These are phyloP conservation scores for Stylophora pistillata DNA, from an alignment of 64 coral and sea anemone species.

Conservation along the genomic window DNA sequence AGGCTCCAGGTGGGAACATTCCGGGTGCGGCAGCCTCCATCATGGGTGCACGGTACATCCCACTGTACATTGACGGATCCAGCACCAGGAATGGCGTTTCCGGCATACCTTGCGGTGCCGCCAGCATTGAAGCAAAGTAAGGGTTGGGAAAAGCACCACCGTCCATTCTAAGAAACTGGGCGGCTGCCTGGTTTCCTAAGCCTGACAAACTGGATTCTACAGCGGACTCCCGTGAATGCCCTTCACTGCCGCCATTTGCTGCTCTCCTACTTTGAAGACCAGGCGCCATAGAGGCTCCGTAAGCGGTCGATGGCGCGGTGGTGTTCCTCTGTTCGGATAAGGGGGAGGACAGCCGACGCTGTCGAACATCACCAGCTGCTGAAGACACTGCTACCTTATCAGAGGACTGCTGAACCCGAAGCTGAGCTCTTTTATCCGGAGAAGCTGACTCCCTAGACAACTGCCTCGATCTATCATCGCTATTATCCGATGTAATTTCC, in stretches of 20 bases:
- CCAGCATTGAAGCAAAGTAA: constrained; percentile 6
- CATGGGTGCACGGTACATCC: constrained; percentile 52
- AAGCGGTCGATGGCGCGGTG: background rate
- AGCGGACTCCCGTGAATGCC: background rate
- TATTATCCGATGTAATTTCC: constrained; percentile 57
- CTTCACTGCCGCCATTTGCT: background rate
- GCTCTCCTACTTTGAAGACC: constrained; percentile 19
- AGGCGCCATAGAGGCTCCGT: background rate
- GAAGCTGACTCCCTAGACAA: background rate
- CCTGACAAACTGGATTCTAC: constrained; percentile 2
- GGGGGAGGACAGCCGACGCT: constrained; percentile 26
- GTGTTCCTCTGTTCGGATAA: constrained; percentile 14
- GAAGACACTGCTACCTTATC: background rate
- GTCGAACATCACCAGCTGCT: constrained; percentile 13
- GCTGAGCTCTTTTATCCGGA: constrained; percentile 18
- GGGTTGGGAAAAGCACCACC: constrained; percentile 19
- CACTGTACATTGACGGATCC: constrained; percentile 36
- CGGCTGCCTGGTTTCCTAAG: background rate
- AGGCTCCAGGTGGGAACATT: constrained; percentile 17
- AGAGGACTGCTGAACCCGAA: constrained; percentile 12
- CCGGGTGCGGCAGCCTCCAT: constrained; percentile 55
- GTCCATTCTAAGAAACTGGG: constrained; percentile 38
- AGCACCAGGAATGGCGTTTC: constrained; percentile 35
- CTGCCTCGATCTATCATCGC: constrained; percentile 26
- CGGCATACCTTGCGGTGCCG: constrained; percentile 5